A percentile compares a stretch with the other conserved stretches of the same genome.
Evolutionary conservation across 2,888 invertebrate genomes (phyloP).

Genomic region (Cenopis cana): DNA sequence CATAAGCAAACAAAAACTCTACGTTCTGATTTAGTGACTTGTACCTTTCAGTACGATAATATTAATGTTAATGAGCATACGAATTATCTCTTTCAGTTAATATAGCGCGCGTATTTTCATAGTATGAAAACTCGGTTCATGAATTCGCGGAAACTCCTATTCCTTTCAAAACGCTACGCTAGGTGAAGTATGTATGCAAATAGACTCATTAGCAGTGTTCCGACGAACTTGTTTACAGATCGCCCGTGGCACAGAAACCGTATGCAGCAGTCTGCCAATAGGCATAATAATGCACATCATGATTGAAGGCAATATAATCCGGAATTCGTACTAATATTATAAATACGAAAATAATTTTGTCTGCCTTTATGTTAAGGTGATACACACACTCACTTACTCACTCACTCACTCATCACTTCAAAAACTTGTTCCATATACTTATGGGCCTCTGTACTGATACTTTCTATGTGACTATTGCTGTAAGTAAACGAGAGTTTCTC

Average conservation of each 20-base stretch:
- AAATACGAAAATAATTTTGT: no score
- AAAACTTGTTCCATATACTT: no score
- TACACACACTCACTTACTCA: no score
- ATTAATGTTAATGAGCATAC: not conserved
- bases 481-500: constrained; percentile 18
- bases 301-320: no score
- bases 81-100: not conserved
- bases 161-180: not conserved
- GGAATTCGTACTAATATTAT: no score
- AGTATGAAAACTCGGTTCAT: not conserved
- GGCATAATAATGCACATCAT: no score
- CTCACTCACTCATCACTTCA: no score
- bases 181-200: constrained; percentile 16
- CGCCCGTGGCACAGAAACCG: not conserved
- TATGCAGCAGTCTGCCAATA: not conserved
- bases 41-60: no score
- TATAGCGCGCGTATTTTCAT: not conserved
- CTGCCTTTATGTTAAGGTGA: no score
- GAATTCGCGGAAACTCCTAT: constrained; percentile 8
- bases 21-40: no score
- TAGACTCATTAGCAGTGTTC: constrained; percentile 23
- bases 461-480: not conserved
- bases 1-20: no score
- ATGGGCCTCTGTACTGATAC: not conserved
- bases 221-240: constrained; percentile 24